Conservation (phyloP, 2,113 vertebrate species). For the Solea solea region DNA sequence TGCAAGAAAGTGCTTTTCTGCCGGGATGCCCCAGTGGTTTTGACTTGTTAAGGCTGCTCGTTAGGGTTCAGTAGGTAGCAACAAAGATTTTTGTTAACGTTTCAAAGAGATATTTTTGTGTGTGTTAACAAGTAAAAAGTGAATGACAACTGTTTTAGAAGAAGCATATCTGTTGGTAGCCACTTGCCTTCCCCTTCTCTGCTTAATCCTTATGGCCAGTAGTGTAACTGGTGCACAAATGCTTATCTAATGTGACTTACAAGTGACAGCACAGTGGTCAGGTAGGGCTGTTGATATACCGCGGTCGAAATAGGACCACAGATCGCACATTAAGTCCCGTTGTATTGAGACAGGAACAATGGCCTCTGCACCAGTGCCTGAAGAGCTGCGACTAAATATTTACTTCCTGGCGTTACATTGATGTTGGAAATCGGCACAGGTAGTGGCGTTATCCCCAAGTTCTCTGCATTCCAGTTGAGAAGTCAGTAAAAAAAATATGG, state of each 20-base stretch:
- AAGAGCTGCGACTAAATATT: too few relatives aligned
- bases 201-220: conserved; percentile 12
- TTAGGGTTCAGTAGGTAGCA: conserved; percentile 51
- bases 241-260: background rate
- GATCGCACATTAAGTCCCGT: too few relatives aligned
- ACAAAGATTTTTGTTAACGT: conserved; percentile 55
- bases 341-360: too few relatives aligned
- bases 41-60: conserved; percentile 66
- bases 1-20: conserved; percentile 60
- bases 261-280: too few relatives aligned
- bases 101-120: conserved; percentile 50
- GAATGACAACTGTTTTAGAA: conserved; percentile 33
- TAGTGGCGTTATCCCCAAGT: too few relatives aligned
- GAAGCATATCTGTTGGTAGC: conserved; percentile 5
- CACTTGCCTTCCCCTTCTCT: conserved; percentile 2
- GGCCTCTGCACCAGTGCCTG: too few relatives aligned
- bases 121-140: conserved; percentile 59
- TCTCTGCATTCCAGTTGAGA: too few relatives aligned
- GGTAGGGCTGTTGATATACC: too few relatives aligned
- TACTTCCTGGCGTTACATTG: too few relatives aligned
- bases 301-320: too few relatives aligned
- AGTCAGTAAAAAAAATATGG: too few relatives aligned
- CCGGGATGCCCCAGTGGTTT: conserved; percentile 52
- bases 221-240: background rate
- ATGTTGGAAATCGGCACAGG: too few relatives aligned